These are phyloP conservation scores for Cnemophilus loriae DNA, from an alignment of 2,113 vertebrate genomes.

Conservation along the genomic window DNA sequence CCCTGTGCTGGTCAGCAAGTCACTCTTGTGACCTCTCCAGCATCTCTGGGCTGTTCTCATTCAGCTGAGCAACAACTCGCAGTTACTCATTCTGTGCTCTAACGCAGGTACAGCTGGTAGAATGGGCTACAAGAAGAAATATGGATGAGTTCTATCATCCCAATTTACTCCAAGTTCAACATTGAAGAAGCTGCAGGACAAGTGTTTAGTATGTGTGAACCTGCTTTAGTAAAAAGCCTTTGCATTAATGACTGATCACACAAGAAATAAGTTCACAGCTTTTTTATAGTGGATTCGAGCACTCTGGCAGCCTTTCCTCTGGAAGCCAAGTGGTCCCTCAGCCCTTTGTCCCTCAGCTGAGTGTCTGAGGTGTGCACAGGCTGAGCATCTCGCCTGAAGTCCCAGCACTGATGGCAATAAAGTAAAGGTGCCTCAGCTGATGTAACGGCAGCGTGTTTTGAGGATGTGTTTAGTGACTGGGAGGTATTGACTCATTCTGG, in stretches of 20 bases:
- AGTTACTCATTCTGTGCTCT: neutral
- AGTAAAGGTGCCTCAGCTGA: neutral
- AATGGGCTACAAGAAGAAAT: neutral
- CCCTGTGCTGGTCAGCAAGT: neutral
- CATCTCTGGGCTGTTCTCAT: neutral
- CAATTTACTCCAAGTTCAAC: neutral
- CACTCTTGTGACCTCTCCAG: neutral
- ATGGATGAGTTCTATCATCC: neutral
- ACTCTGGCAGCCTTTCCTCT: neutral
- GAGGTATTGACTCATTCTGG: neutral
- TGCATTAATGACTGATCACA: rapidly evolving
- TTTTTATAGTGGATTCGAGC: neutral
- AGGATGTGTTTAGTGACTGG: neutral
- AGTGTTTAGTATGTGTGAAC: neutral
- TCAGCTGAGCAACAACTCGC: neutral
- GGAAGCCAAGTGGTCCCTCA: neutral
- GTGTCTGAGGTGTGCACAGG: neutral
- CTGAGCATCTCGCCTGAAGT: neutral
- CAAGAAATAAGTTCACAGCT: neutral
- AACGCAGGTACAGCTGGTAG: neutral
- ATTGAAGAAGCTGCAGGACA: neutral
- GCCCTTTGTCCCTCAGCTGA: neutral
- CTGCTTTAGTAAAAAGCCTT: neutral
- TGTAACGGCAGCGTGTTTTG: neutral
- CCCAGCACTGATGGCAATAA: neutral